Evolutionary conservation across 2,113 vertebrate genomes (phyloP).

Genomic region (Seriola rivoliana): DNA sequence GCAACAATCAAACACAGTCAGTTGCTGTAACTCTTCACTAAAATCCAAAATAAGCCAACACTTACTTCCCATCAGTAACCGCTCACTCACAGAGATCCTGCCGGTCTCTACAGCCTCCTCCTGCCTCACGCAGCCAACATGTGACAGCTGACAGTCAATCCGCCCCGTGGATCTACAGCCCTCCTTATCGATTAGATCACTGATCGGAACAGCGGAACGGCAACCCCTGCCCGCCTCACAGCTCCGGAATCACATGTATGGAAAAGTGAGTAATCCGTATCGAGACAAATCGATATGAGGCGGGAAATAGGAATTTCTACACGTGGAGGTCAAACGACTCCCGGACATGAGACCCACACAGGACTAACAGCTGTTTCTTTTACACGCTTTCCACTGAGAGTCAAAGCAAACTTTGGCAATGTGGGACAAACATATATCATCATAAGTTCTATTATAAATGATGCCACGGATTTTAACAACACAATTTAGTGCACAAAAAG

Average conservation of each 20-base stretch:
- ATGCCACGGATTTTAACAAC: too few relatives aligned
- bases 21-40: too few relatives aligned
- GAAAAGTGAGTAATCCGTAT: background rate
- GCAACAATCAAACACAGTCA: too few relatives aligned
- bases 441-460: too few relatives aligned
- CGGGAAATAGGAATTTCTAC: background rate
- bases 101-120: background rate
- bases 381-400: background rate
- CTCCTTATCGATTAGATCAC: constrained; percentile 17
- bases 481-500: too few relatives aligned
- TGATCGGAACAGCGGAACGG: background rate
- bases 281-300: background rate
- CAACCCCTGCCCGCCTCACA: background rate
- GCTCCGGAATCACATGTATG: constrained; percentile 1
- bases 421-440: too few relatives aligned
- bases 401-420: background rate
- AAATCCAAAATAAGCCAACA: too few relatives aligned
- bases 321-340: constrained; percentile 1
- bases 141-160: constrained; percentile 28
- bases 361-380: too few relatives aligned
- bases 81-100: constrained; percentile 1
- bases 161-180: background rate
- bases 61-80: background rate
- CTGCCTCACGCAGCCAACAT: constrained; percentile 10
- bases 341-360: too few relatives aligned